These are phyloP conservation scores for Parauchenoglanis ngamensis DNA, from an alignment of 2,797 vertebrate species.

Conservation along the genomic window DNA sequence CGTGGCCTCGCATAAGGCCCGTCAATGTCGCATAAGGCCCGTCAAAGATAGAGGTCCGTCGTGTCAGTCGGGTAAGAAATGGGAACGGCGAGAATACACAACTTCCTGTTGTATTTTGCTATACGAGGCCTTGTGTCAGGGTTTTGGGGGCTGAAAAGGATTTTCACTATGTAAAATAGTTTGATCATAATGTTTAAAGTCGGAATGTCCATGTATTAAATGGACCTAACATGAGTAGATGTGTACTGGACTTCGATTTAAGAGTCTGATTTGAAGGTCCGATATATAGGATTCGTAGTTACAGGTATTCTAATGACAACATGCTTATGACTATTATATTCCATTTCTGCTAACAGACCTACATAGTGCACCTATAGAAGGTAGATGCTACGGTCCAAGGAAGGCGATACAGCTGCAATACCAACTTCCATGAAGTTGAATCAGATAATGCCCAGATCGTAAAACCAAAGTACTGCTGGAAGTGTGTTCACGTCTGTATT, in stretches of 20 bases:
- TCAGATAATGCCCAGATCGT: neutral
- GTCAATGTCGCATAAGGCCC: too few species aligned
- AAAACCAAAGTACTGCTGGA: neutral
- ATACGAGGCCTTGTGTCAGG: neutral
- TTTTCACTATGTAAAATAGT: neutral
- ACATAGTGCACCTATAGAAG: too few species aligned
- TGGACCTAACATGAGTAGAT: neutral
- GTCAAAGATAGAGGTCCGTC: neutral
- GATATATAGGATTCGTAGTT: too few species aligned
- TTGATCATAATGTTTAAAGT: neutral
- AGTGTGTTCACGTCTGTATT: neutral
- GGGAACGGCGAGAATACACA: neutral
- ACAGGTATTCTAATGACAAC: too few species aligned
- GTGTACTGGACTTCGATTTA: neutral
- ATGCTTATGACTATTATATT: too few species aligned
- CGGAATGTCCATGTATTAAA: neutral
- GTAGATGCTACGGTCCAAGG: too few species aligned
- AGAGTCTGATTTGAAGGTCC: neutral
- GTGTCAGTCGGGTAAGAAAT: neutral
- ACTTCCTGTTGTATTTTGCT: neutral
- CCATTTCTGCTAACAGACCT: too few species aligned
- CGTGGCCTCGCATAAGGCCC: too few species aligned
- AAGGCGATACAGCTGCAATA: neutral
- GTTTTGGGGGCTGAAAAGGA: neutral
- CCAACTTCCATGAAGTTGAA: neutral